These are phyloP conservation scores for Pseudorhombus dupliciocellatus DNA, from an alignment of 2,113 vertebrate species.

Conservation along the genomic window DNA sequence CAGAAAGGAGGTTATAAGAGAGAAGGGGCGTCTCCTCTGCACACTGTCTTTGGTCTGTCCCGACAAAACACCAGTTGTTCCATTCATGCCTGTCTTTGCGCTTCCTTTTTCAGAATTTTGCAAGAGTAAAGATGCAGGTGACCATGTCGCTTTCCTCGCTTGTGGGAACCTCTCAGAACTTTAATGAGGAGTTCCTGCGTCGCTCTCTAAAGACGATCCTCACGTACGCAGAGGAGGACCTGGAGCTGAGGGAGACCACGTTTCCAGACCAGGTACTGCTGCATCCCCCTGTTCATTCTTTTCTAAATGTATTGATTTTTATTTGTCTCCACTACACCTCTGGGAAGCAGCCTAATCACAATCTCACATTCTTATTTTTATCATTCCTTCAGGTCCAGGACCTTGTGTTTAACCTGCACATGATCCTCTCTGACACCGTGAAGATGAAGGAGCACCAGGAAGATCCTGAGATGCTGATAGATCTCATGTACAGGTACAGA, in stretches of 20 bases:
- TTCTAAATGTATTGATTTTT: not conserved
- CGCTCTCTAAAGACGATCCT: constrained; percentile 97
- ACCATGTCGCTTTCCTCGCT: constrained; percentile 98
- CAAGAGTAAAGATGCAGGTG: constrained; percentile 99
- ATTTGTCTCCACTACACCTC: not conserved
- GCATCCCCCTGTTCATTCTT: not conserved
- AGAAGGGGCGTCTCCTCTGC: not conserved
- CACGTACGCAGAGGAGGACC: constrained; percentile 95
- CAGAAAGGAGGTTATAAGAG: not conserved
- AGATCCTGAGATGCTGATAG: constrained; percentile 98
- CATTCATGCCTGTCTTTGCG: not conserved
- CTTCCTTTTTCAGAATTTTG: constrained; percentile 88
- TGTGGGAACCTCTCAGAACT: constrained; percentile 97
- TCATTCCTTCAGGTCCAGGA: constrained; percentile 89
- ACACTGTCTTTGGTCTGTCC: not conserved
- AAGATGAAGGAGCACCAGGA: constrained; percentile 99
- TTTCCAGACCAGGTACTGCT: constrained; percentile 93
- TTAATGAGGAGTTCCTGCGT: constrained; percentile 95
- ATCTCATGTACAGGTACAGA: constrained; percentile 96
- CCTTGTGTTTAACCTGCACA: constrained; percentile 97
- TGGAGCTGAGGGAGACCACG: constrained; percentile 93
- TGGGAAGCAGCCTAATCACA: not conserved
- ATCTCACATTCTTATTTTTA: not conserved
- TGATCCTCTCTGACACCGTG: constrained; percentile 98
- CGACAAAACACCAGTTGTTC: not conserved